Evolutionary conservation across 2,888 invertebrate species (phyloP).

Genomic region (Malthinus flaveolus): DNA sequence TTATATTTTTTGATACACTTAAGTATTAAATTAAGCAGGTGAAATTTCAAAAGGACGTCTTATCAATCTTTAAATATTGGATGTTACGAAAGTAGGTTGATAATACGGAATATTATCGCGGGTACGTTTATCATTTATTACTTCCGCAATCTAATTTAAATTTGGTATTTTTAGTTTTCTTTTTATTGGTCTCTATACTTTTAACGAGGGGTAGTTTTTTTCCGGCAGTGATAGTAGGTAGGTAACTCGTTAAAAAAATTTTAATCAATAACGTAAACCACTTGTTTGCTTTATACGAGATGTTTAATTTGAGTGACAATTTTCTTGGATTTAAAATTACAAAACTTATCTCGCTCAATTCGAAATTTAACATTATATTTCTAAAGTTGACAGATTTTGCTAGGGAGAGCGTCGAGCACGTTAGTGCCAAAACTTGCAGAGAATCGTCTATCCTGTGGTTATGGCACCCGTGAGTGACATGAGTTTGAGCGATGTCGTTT

Average conservation of each 20-base stretch:
- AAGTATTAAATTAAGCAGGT: too few relatives aligned
- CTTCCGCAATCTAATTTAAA: not conserved
- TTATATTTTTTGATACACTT: not conserved
- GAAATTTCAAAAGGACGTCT: too few relatives aligned
- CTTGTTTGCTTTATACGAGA: constrained; percentile 14
- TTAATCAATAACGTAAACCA: constrained; percentile 9
- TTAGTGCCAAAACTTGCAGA: constrained; percentile 23
- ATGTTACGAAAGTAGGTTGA: constrained; percentile 2
- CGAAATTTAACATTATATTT: constrained; percentile 9
- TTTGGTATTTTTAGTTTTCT: not conserved
- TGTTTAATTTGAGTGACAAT: constrained; percentile 4
- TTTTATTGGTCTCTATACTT: not conserved
- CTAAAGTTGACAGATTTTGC: constrained; percentile 14
- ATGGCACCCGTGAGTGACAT: constrained; percentile 33
- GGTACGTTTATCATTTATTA: constrained; percentile 1
- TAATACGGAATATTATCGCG: not conserved
- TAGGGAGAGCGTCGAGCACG: constrained; percentile 9
- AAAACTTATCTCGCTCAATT: not conserved
- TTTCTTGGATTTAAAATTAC: constrained; percentile 1
- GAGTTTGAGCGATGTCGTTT: constrained; percentile 37
- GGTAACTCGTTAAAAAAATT: not conserved
- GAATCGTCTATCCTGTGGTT: constrained; percentile 30
- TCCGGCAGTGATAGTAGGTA: not conserved
- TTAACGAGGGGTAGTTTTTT: not conserved
- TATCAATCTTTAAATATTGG: too few relatives aligned